Evolutionary conservation across 2,888 invertebrate species (phyloP), one percentile per base, ranked within the genome.

Genomic region (Limnephilus lunatus): DNA sequence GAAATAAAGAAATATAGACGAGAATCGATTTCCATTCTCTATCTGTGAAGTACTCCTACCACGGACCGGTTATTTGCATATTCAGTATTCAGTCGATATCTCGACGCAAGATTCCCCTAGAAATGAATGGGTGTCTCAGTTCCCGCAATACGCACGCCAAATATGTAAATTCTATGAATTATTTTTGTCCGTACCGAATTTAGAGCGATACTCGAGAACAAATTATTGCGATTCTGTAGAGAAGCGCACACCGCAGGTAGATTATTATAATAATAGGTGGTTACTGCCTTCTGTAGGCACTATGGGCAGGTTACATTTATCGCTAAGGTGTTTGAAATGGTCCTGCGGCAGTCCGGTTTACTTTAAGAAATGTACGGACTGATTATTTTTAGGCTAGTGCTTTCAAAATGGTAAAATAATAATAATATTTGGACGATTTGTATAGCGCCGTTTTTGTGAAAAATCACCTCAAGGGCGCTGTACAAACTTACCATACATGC

Each of bases 21-120:
- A 19, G 19, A 68, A 68, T 68, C 68, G 68, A 68, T 68, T 68
- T 68, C 68, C 68, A 68, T 68, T 68, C 5, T 25, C 68, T 68
- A 25, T 68, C 68, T 7, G 68, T n/a, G 68, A 68, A 68, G 25
- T n/a, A n/a, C 25, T 68, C 5, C 25, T n/a, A 68, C 25, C 68
- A 68, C 25, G 68, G 68, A 68, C 68, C n/a, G 68, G 68, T 68
- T 68, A 68, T 68, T 68, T 68, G 68, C 68, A 68, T 68, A 68
- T 68, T n/a, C n/a, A 68, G 68, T 68, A n/a, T 68, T n/a, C 68
- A 68, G 68, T 68, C 68, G 68, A 68, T 68, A 68, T 68, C 68
- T 68, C 68, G 68, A 68, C 68, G 9, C 9, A 25, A 68, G 68
- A 68, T 68, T 68, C 68, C n/a, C 68, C 25, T n/a, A 68, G 68